These are phyloP conservation scores for Apis laboriosa DNA, from an alignment of 1,140 invertebrate genomes.

Conservation along the genomic window DNA sequence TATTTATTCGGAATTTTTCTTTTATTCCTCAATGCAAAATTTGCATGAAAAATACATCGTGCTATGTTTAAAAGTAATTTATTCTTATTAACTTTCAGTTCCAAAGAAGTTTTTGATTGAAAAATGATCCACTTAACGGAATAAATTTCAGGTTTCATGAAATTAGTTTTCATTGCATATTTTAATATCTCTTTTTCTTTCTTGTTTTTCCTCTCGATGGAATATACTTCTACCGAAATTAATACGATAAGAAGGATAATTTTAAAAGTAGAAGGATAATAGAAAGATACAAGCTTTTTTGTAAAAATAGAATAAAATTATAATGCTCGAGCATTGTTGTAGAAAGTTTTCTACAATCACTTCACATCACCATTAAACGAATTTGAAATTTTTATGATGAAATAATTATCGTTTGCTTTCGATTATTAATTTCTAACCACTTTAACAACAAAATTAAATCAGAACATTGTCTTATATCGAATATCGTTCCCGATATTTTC, in stretches of 20 bases:
- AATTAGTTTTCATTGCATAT: neutral
- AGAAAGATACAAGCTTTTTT: neutral
- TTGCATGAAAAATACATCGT: neutral
- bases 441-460: neutral
- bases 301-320: conserved; percentile 4
- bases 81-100: neutral
- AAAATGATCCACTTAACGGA: neutral
- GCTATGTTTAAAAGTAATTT: neutral
- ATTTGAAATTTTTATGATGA: neutral
- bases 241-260: neutral
- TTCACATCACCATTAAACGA: neutral
- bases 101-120: neutral
- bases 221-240: neutral
- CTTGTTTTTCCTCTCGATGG: neutral
- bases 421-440: neutral
- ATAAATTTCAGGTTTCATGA: neutral
- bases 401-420: neutral
- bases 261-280: neutral
- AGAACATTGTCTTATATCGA: too few relatives aligned
- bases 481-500: neutral
- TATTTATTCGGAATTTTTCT: neutral
- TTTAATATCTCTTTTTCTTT: neutral
- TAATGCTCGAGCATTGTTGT: conserved; percentile 2
- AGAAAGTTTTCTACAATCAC: too few relatives aligned
- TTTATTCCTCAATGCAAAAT: neutral